phyloP scores from a whole-genome alignment of 1,140 invertebrate genomes.

The Cotesia vestalis region DNA sequence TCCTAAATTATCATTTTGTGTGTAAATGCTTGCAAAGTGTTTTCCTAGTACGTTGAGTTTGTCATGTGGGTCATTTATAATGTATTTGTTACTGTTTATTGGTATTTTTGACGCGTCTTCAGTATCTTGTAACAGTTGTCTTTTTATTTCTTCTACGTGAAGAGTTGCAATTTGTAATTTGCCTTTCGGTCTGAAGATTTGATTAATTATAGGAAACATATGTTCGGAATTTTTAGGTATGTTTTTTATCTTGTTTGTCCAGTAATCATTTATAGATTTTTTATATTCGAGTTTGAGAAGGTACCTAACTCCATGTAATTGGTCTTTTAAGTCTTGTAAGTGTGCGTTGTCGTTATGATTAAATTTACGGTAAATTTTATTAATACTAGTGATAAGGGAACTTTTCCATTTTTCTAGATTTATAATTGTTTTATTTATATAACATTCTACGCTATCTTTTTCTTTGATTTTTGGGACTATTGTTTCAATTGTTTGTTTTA shows the following conservation, averaged over 20 bases:
- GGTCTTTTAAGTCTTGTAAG: constrained; percentile 8
- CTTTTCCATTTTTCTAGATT: constrained; percentile 26
- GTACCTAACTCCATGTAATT: constrained; percentile 1
- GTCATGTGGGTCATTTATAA: not conserved
- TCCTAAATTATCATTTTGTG: constrained; percentile 14
- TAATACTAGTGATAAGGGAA: constrained; percentile 22
- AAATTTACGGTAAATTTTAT: constrained; percentile 28
- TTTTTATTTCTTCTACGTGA: not conserved
- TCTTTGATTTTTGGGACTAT: constrained; percentile 10
- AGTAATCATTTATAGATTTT: constrained; percentile 30
- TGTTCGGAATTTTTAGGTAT: constrained; percentile 31
- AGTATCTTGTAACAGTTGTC: not conserved
- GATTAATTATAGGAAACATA: constrained; percentile 36
- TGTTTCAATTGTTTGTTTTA: constrained; percentile 23
- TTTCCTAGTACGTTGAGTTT: constrained; percentile 26
- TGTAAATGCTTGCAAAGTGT: constrained; percentile 23
- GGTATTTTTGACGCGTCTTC: not conserved
- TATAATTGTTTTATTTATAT: constrained; percentile 23
- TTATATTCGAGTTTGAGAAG: constrained; percentile 30
- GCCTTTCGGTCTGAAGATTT: constrained; percentile 28
- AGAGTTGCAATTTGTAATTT: constrained; percentile 24
- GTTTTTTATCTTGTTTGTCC: constrained; percentile 33
- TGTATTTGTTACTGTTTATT: constrained; percentile 1
- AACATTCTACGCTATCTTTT: constrained; percentile 13
- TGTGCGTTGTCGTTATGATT: constrained; percentile 8